Evolutionary conservation across 1,140 invertebrate genomes (phyloP), one percentile per base, ranked within the genome.

Genomic region (Acromyrmex echinatior): DNA sequence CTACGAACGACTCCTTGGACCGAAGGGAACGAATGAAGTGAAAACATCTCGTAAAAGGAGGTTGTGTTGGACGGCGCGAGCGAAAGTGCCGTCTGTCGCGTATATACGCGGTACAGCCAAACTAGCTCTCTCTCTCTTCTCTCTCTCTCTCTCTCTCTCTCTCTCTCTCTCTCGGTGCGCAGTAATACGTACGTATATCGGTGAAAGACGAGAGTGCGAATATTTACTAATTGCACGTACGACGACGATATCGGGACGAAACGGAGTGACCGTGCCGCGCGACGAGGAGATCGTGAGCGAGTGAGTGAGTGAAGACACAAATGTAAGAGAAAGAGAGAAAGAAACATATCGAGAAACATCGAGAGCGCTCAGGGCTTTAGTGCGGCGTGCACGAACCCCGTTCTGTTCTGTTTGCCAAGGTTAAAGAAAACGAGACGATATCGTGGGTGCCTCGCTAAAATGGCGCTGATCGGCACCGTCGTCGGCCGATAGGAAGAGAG

Each of bases 381-480:
- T 39, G 28, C 21, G 18, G 45, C 28, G 62, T 80, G 18, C 45
- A n/a, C 18, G 39, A 65, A 79, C 45, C 86, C 58, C 16, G 25
- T 82, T 82, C 53, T 6, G 10, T 68, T 53, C 35, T 6, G 10
- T 68, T 53, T 56, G 63, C 56, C 74, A 78, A 77, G 76, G 65
- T 82, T 84, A 79, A 85, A 80, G 68, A 77, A 66, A 76, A 90
- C 73, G 78, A 74, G 70, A 87, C 74, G 80, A 77, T n/a, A 14
- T 12, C 80, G 85, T 70, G 87, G 78, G 78, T 76, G 91, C 77
- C 86, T 77, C 86, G 88, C 90, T 94, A 95, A 95, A 95, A 95
- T 95, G 94, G 94, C 94, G 94, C 91, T 93, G 92, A 93, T 94
- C 93, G 91, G 91, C 91, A 92, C 91, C 91, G 92, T 91, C 88